Conservation (phyloP, 2,888 invertebrate genomes). For the Orchestes rusci region DNA sequence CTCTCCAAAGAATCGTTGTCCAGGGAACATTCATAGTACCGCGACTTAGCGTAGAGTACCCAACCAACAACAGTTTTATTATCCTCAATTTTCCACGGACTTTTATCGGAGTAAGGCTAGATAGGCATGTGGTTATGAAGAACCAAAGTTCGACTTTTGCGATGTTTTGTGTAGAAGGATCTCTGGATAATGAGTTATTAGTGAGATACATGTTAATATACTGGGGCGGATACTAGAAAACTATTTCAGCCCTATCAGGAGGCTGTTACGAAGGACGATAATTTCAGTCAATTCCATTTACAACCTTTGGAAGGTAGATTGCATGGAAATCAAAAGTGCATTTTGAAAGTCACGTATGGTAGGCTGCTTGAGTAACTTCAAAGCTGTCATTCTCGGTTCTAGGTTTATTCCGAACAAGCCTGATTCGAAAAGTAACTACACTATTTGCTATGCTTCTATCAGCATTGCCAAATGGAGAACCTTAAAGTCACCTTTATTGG, state of each 20-base stretch:
- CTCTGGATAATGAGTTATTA: not conserved
- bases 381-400: too few relatives aligned
- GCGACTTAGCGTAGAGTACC: constrained; percentile 38
- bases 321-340: constrained; percentile 25
- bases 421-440: too few relatives aligned
- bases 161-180: constrained; percentile 40
- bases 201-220: constrained; percentile 34
- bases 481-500: too few relatives aligned
- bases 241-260: constrained; percentile 26
- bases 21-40: constrained; percentile 38
- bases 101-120: constrained; percentile 38
- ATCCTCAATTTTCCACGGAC: constrained; percentile 43
- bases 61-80: constrained; percentile 39
- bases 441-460: too few relatives aligned
- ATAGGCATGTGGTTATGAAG: constrained; percentile 39
- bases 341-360: constrained; percentile 30
- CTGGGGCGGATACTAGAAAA: constrained; percentile 2
- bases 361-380: too few relatives aligned
- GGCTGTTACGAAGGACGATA: constrained; percentile 19
- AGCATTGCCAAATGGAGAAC: too few relatives aligned
- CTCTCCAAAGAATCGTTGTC: constrained; percentile 35
- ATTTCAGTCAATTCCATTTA: constrained; percentile 29
- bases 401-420: too few relatives aligned
- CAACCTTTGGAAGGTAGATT: constrained; percentile 31
- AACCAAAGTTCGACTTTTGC: constrained; percentile 42